A percentile compares a stretch with the other conserved stretches of the same genome.
These are phyloP conservation scores for Jacana jacana DNA, from an alignment of 2,113 vertebrate species.

Conservation along the genomic window DNA sequence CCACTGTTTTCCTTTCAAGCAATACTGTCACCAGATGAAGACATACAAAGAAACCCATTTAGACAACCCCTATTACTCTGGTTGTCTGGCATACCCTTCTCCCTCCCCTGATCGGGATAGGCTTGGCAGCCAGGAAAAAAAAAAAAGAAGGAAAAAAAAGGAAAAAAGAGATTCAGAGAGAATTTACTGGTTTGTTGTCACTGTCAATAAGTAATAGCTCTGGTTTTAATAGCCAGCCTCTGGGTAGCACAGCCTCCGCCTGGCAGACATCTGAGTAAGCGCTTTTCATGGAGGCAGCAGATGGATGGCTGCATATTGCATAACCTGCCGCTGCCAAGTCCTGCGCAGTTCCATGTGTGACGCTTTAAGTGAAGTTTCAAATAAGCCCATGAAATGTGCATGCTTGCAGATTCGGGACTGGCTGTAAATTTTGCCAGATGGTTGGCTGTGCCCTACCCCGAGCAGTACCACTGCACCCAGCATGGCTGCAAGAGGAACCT, in stretches of 20 bases:
- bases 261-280: background rate
- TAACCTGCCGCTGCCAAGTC: background rate
- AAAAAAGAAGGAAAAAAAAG: conserved; percentile 13
- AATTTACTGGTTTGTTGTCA: conserved; percentile 54
- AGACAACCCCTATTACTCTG: background rate
- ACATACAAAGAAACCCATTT: background rate
- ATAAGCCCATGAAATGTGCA: background rate
- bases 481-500: too few species aligned
- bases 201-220: conserved; percentile 32
- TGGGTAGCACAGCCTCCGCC: background rate
- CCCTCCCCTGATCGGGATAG: background rate
- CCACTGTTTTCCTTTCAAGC: background rate
- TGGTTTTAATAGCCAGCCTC: conserved; percentile 23
- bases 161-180: background rate
- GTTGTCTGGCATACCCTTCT: background rate
- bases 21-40: background rate
- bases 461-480: accelerated
- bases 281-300: background rate
- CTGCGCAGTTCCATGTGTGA: background rate
- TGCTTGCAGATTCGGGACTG: background rate
- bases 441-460: accelerated
- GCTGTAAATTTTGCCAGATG: background rate
- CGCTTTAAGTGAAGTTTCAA: background rate
- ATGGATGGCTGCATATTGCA: background rate
- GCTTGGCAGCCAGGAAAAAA: background rate